phyloP scores from a whole-genome alignment of 2,888 invertebrate species.

The Athalia rosae region DNA sequence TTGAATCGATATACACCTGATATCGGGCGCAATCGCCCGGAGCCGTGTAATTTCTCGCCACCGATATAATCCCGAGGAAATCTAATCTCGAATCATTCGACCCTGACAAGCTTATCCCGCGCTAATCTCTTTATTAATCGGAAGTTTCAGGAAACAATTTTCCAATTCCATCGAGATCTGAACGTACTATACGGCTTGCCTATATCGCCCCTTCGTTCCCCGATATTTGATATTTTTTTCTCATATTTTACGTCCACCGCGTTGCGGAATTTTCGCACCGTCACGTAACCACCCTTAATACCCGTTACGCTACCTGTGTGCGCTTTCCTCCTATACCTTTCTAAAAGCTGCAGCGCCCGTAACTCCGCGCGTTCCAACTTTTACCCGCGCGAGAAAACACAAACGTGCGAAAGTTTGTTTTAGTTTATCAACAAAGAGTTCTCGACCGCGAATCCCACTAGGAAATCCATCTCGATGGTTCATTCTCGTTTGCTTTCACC shows the following conservation, averaged over 20 bases:
- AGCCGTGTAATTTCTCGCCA: conserved; percentile 25
- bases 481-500: too few species aligned
- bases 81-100: conserved; percentile 34
- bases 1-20: conserved; percentile 9
- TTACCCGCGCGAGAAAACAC: too few species aligned
- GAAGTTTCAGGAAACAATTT: conserved; percentile 25
- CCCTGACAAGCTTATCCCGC: conserved; percentile 32
- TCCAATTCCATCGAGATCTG: conserved; percentile 18
- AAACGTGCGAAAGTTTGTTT: too few species aligned
- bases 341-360: too few species aligned
- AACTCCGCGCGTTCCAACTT: too few species aligned
- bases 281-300: too few species aligned
- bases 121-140: conserved; percentile 29
- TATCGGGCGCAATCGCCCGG: conserved; percentile 9
- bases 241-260: background rate
- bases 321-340: too few species aligned
- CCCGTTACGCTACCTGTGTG: too few species aligned
- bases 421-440: too few species aligned
- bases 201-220: background rate
- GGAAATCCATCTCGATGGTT: too few species aligned
- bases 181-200: background rate
- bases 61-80: conserved; percentile 23
- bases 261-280: too few species aligned
- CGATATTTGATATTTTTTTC: background rate
- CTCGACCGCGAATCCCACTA: too few species aligned